Percentiles rank a stretch among this genome's conserved stretches.
Evolutionary conservation across 1,140 invertebrate species (phyloP).

Genomic region (Semibalanus balanoides): DNA sequence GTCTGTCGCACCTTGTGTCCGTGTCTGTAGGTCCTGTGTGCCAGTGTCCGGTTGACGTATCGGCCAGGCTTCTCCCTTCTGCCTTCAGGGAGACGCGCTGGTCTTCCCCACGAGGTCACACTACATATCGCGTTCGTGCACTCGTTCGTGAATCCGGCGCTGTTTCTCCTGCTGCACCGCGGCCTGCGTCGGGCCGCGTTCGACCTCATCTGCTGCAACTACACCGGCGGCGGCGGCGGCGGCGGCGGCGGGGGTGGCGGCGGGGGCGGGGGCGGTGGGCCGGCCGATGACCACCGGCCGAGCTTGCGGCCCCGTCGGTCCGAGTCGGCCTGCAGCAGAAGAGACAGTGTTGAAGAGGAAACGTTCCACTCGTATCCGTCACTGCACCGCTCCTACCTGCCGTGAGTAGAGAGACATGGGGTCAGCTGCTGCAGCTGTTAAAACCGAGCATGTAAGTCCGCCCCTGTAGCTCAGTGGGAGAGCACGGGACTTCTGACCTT

Average conservation of each 20-base stretch:
- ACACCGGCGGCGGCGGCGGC: constrained; percentile 9
- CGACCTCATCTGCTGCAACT: constrained; percentile 21
- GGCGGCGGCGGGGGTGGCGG: not conserved
- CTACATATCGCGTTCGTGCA: constrained; percentile 76
- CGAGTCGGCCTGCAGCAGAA: not conserved
- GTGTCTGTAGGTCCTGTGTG: too few species aligned
- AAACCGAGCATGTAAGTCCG: too few species aligned
- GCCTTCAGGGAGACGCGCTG: not conserved
- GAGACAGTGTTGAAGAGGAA: not conserved
- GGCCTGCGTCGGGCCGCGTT: constrained; percentile 23
- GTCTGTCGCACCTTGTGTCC: too few species aligned
- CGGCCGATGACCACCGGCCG: not conserved
- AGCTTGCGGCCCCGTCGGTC: not conserved
- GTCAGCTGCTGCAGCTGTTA: too few species aligned
- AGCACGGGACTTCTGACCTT: too few species aligned
- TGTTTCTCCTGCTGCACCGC: constrained; percentile 59
- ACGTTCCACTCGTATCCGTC: not conserved
- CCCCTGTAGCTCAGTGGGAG: too few species aligned
- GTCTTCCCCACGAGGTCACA: constrained; percentile 47
- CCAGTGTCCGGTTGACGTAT: not conserved
- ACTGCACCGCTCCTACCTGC: not conserved
- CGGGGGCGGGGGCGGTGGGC: not conserved
- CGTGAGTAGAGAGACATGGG: too few species aligned
- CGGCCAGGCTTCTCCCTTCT: not conserved
- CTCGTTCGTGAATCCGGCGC: constrained; percentile 65